Base-by-base conservation (phyloP, 2,113 vertebrate genomes). In the Etheostoma cragini region DNA sequence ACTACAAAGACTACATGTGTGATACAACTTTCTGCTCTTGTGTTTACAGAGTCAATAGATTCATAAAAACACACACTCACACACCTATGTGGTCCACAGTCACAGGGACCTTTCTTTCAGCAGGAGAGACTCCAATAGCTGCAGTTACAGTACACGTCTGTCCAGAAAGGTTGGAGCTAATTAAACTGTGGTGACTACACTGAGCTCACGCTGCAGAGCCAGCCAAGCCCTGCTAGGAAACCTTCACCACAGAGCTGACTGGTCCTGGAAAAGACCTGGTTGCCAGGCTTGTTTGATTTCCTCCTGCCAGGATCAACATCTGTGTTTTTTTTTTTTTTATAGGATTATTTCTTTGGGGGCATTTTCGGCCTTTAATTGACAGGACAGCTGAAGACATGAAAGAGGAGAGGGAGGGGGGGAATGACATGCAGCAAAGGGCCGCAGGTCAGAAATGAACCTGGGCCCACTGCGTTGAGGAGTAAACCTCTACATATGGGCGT, bases 171-270 rank as follows among this genome's bases (percentile, higher is more conserved):
- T 81, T 82, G 65, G 45, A 72, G 70, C 77, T 90, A 80, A 91
- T 88, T 87, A 88, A 82, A 83, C 71, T 80, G 84, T 81, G 78
- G 87, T 80, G 82, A 85, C 84, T 79, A 67, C 81, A 80, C 73
- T 77, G 74, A 85, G 78, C 86, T 91, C 72, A 16, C 72, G 78
- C 80, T 83, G 80, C 85, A 81, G 47, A 69, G 47, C 70, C 72
- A 56, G 84, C 78, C 81, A 73, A 86, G 83, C 73, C 69, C 82
- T 89, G 89, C 81, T 88, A 81, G 88, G 91, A 93, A 92, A 83
- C 79, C 79, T 65, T 72, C 71, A 89, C 79, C 84, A 80, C 80
- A 87, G 79, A 78, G 67, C 60, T 47, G 52, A 69, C 77, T 71
- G 83, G 61, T 82, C 70, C 78, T 72, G 69, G 67, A 87, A 91